Evolutionary conservation across 2,888 invertebrate genomes (phyloP).

Genomic region (Drosophila conformis): DNA sequence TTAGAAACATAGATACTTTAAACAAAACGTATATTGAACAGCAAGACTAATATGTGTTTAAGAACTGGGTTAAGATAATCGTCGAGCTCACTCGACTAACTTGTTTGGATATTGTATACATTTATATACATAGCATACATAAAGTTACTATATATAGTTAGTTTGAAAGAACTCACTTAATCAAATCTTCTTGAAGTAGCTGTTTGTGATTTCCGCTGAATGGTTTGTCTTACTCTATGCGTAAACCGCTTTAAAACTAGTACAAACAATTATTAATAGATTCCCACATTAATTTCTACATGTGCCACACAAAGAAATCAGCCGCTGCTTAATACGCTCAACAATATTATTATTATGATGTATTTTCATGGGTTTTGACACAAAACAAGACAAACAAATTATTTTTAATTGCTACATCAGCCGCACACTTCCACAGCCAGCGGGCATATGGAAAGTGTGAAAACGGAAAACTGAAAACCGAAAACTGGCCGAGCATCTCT

Average conservation of each 20-base stretch:
- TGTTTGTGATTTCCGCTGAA: background rate
- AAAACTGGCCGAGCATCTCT: conserved; percentile 60
- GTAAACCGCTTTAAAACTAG: background rate
- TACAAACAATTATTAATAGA: background rate
- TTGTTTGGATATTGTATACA: background rate
- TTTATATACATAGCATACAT: background rate
- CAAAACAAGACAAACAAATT: conserved; percentile 76
- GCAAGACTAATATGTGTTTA: background rate
- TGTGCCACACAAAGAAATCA: conserved; percentile 6
- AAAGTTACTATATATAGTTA: background rate
- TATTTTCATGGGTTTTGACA: conserved; percentile 73
- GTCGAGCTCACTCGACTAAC: background rate
- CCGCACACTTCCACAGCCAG: conserved; percentile 36
- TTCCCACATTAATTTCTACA: conserved; percentile 14
- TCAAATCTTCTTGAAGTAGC: background rate
- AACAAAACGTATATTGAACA: background rate
- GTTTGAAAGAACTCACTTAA: background rate
- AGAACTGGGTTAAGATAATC: background rate
- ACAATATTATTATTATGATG: conserved; percentile 67
- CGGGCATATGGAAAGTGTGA: conserved; percentile 70
- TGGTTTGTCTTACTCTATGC: no score
- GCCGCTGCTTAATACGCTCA: conserved; percentile 41
- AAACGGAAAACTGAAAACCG: conserved; percentile 43
- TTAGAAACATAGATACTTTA: background rate
- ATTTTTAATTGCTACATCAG: conserved; percentile 78